phyloP scores from a whole-genome alignment of 2,113 vertebrate species.

The Melanocharis versteri region DNA sequence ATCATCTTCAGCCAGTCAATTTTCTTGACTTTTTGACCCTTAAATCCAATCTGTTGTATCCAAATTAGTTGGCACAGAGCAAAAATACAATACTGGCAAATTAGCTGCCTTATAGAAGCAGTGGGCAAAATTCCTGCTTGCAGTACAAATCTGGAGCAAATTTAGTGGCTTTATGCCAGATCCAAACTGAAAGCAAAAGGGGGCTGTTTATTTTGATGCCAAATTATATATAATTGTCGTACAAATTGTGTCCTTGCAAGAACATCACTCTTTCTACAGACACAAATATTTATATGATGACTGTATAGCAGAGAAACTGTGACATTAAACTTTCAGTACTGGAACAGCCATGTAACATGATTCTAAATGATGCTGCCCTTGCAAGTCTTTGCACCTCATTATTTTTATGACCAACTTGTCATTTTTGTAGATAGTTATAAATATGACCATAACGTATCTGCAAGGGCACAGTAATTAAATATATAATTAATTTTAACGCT shows the following conservation, averaged over 20 bases:
- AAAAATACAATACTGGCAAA: neutral
- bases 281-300: neutral
- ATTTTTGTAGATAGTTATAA: neutral
- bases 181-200: neutral
- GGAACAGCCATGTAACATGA: neutral
- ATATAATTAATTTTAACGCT: neutral
- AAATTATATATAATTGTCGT: neutral
- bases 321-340: neutral
- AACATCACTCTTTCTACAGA: neutral
- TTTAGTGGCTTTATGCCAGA: neutral
- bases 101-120: neutral
- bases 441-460: neutral
- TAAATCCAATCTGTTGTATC: neutral
- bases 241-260: neutral
- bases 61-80: neutral
- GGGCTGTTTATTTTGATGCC: neutral
- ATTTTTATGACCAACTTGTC: neutral
- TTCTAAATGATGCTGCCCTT: neutral
- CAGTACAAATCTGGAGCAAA: neutral
- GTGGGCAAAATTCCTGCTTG: neutral
- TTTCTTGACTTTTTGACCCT: constrained; percentile 5
- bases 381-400: neutral
- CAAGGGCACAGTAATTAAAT: neutral
- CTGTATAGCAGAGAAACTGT: neutral
- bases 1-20: neutral